A percentile compares a stretch with the other conserved stretches of the same genome.
These are phyloP conservation scores for Augiades crinisus DNA, from an alignment of 2,888 invertebrate species.

Conservation along the genomic window DNA sequence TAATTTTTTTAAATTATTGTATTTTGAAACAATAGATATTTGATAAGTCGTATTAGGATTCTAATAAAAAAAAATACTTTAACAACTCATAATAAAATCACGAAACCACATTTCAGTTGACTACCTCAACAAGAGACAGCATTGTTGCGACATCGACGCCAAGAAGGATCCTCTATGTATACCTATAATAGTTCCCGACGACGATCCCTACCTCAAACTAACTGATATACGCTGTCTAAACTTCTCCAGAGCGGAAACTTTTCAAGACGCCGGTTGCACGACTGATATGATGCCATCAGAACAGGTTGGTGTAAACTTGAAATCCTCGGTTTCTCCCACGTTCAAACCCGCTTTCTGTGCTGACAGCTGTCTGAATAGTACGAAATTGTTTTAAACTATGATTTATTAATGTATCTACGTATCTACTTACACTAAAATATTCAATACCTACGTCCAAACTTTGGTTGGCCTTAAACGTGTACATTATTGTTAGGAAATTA, in stretches of 20 bases:
- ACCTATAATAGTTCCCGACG: constrained; percentile 53
- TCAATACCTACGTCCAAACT: no score
- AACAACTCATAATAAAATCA: no score
- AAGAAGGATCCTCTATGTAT: constrained; percentile 49
- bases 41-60: no score
- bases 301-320: constrained; percentile 46
- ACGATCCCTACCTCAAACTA: constrained; percentile 63
- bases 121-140: constrained; percentile 44
- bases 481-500: no score
- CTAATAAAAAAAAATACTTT: no score
- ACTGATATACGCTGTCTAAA: constrained; percentile 62
- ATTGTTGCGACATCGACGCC: constrained; percentile 51
- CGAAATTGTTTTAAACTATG: neutral
- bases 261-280: constrained; percentile 59
- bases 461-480: no score
- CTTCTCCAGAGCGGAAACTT: constrained; percentile 65
- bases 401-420: neutral
- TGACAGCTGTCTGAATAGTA: neutral
- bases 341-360: neutral
- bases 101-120: constrained; percentile 56
- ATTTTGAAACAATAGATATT: no score
- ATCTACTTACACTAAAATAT: no score
- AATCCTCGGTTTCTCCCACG: neutral
- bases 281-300: constrained; percentile 49
- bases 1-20: no score